Conservation (phyloP, 2,113 vertebrate genomes). For the Hippocampus zosterae region DNA sequence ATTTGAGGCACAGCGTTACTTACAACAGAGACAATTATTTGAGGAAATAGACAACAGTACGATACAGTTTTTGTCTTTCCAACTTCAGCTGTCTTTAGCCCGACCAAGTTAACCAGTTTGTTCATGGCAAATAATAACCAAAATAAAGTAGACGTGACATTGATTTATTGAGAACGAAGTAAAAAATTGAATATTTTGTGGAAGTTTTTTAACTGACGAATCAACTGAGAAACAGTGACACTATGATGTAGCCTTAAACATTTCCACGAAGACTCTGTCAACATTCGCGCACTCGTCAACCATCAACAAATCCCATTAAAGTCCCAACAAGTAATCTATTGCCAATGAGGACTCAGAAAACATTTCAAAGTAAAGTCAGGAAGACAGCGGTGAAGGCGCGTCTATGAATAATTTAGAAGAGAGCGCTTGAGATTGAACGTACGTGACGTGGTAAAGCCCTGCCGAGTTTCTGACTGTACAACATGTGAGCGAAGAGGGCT, state of each 20-base stretch:
- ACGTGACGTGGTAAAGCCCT: constrained; percentile 6
- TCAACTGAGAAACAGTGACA: not conserved
- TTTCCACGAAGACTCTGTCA: not conserved
- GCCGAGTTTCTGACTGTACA: constrained; percentile 8
- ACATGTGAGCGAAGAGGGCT: constrained; percentile 24
- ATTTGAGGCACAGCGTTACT: not conserved
- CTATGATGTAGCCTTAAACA: not conserved
- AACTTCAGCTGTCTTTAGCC: not conserved
- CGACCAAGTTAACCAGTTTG: not conserved
- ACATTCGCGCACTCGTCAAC: not conserved
- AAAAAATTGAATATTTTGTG: not conserved
- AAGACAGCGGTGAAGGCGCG: not conserved
- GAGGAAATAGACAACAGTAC: not conserved
- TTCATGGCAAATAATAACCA: not conserved
- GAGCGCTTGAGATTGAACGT: constrained; percentile 1
- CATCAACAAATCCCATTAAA: not conserved
- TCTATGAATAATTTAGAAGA: constrained; percentile 25
- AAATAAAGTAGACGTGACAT: not conserved
- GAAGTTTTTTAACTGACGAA: not conserved
- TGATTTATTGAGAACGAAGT: not conserved
- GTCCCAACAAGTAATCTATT: not conserved
- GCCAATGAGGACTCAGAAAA: not conserved
- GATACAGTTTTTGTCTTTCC: not conserved
- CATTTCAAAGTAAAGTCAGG: constrained; percentile 1
- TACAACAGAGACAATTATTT: not conserved